These are phyloP conservation scores for Mormyrus lacerda DNA, from an alignment of 2,113 vertebrate genomes.

Conservation along the genomic window DNA sequence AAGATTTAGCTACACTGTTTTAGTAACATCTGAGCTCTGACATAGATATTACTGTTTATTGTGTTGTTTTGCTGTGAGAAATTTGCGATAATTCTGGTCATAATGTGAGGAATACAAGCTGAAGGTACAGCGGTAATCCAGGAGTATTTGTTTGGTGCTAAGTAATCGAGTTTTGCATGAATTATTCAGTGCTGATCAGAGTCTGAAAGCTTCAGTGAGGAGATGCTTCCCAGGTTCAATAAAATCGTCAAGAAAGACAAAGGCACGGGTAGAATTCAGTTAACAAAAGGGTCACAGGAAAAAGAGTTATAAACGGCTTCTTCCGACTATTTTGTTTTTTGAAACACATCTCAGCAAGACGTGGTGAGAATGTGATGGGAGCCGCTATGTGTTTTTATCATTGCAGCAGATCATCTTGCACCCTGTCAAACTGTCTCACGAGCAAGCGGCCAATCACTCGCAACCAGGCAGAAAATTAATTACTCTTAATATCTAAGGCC, in stretches of 20 bases:
- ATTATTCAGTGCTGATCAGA: slow-evolving; percentile 44
- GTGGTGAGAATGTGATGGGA: slow-evolving; percentile 24
- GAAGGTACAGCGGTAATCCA: not conserved
- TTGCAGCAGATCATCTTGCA: slow-evolving; percentile 16
- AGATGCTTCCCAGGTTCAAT: slow-evolving; percentile 37
- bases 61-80: not conserved
- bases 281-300: slow-evolving; percentile 19
- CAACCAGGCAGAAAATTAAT: not conserved
- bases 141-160: not conserved
- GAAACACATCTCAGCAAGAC: slow-evolving; percentile 25
- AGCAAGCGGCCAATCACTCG: not conserved
- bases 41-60: slow-evolving; percentile 4
- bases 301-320: slow-evolving; percentile 14
- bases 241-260: slow-evolving; percentile 53
- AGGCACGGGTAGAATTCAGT: slow-evolving; percentile 59
- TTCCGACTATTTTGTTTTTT: slow-evolving; percentile 19
- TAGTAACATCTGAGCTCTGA: slow-evolving; percentile 27
- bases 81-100: not conserved
- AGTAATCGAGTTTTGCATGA: slow-evolving; percentile 30
- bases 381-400: slow-evolving; percentile 39
- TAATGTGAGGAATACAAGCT: not conserved
- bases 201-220: slow-evolving; percentile 30
- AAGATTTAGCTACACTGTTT: slow-evolving; percentile 25
- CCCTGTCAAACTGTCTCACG: slow-evolving; percentile 22
- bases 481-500: not conserved